A percentile compares a stretch with the other conserved stretches of the same genome.
Evolutionary conservation across 23 tunicate genomes (phyloP).

Genomic region (Diplosoma virens): DNA sequence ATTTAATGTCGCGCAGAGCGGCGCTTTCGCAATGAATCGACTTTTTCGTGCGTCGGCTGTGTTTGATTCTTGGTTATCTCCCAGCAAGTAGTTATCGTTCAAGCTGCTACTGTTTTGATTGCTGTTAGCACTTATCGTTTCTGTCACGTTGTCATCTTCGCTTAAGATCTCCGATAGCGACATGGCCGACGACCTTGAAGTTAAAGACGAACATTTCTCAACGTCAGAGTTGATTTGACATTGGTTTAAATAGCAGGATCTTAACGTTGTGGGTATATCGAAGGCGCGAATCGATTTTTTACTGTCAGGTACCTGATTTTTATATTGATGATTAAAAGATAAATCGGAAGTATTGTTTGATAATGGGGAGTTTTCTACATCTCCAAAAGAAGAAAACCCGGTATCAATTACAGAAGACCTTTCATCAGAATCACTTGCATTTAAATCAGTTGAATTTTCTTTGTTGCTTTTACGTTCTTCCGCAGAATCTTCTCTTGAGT

Average conservation of each 20-base stretch:
- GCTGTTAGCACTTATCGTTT: background rate
- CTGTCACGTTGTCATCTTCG: slow-evolving; percentile 20
- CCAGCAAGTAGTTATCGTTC: background rate
- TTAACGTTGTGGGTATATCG: slow-evolving; percentile 28
- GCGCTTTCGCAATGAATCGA: background rate
- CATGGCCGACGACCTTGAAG: background rate
- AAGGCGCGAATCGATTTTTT: background rate
- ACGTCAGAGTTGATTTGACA: background rate
- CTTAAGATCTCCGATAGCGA: background rate
- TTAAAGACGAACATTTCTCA: background rate
- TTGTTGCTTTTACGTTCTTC: no score
- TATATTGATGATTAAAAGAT: background rate
- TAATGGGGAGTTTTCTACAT: background rate
- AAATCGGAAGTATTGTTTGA: background rate
- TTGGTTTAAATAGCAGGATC: slow-evolving; percentile 28
- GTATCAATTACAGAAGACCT: slow-evolving; percentile 45
- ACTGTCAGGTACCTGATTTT: background rate
- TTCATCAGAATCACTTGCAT: no score
- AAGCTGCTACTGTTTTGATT: background rate
- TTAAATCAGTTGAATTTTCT: no score
- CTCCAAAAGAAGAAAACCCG: slow-evolving; percentile 37
- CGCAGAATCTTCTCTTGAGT: no score
- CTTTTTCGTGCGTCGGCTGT: background rate
- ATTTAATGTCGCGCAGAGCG: no score
- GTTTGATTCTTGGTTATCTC: background rate